Conservation (phyloP, 2,888 invertebrate genomes). For the Xiphydria camelus region DNA sequence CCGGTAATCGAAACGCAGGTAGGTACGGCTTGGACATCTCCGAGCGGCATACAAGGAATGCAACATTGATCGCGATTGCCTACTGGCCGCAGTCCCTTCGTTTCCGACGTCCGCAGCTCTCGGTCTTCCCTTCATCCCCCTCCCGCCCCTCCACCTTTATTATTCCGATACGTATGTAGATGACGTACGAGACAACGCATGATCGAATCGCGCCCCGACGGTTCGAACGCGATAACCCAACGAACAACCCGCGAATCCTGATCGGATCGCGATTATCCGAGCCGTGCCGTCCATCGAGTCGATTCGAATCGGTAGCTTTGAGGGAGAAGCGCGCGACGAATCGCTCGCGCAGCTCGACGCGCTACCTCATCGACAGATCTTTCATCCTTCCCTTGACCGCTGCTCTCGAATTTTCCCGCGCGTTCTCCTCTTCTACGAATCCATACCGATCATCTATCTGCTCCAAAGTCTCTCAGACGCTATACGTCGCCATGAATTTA, state of each 20-base stretch:
- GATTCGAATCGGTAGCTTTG: conserved; percentile 40
- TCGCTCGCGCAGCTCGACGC: neutral
- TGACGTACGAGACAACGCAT: conserved; percentile 47
- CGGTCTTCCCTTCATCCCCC: neutral
- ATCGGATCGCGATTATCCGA: conserved; percentile 48
- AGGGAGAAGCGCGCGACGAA: too few species aligned
- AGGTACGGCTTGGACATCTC: too few species aligned
- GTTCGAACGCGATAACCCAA: conserved; percentile 53
- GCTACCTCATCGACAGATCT: neutral
- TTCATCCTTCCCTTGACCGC: conserved; percentile 10
- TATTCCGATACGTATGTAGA: conserved; percentile 48
- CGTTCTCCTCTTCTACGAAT: conserved; percentile 9
- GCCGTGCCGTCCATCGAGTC: conserved; percentile 49
- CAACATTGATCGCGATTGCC: conserved; percentile 11
- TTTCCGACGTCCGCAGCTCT: conserved; percentile 2
- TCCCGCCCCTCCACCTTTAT: conserved; percentile 34
- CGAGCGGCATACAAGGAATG: conserved; percentile 4
- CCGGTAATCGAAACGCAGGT: too few species aligned
- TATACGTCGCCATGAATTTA: conserved; percentile 8
- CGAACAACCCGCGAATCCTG: conserved; percentile 55
- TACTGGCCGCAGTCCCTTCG: conserved; percentile 10
- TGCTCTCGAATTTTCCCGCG: conserved; percentile 7
- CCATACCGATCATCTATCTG: too few species aligned
- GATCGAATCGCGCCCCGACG: conserved; percentile 52
- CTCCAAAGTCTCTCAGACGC: conserved; percentile 2